Percentiles rank a stretch among this genome's conserved stretches.
Conservation (phyloP, 2,113 vertebrate genomes). For the Eulacestoma nigropectus region DNA sequence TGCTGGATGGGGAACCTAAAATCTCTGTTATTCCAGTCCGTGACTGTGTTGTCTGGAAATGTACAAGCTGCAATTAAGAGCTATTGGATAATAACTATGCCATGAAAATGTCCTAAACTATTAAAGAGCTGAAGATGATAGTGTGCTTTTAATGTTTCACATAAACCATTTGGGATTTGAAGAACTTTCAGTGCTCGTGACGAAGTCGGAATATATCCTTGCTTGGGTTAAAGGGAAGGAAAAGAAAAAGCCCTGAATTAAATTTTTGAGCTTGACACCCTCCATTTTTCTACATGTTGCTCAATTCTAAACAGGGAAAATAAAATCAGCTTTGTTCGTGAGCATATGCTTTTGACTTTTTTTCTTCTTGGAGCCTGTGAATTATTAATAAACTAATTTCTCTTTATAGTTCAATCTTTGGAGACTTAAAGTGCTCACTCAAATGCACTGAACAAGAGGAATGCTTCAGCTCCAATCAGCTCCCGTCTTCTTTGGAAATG, state of each 20-base stretch:
- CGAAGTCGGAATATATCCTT: conserved; percentile 67
- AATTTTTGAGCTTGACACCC: conserved; percentile 60
- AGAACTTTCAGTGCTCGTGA: conserved; percentile 65
- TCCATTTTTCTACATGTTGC: conserved; percentile 58
- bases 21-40: conserved; percentile 35
- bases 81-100: conserved; percentile 72
- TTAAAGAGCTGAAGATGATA: conserved; percentile 74
- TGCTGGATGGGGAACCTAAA: background rate
- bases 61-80: conserved; percentile 70
- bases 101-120: conserved; percentile 73
- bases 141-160: conserved; percentile 71
- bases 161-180: conserved; percentile 74
- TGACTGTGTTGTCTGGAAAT: conserved; percentile 61
- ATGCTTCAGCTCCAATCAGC: conserved; percentile 72
- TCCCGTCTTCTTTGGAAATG: conserved; percentile 62
- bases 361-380: conserved; percentile 75
- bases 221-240: conserved; percentile 69
- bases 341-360: conserved; percentile 77
- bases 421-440: conserved; percentile 80
- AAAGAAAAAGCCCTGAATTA: conserved; percentile 65
- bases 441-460: conserved; percentile 68
- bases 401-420: conserved; percentile 83
- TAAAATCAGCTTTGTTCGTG: conserved; percentile 77
- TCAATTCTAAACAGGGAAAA: conserved; percentile 70
- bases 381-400: conserved; percentile 86